Evolutionary conservation across 2,888 invertebrate genomes (phyloP).

Genomic region (Anthoptus insignis): DNA sequence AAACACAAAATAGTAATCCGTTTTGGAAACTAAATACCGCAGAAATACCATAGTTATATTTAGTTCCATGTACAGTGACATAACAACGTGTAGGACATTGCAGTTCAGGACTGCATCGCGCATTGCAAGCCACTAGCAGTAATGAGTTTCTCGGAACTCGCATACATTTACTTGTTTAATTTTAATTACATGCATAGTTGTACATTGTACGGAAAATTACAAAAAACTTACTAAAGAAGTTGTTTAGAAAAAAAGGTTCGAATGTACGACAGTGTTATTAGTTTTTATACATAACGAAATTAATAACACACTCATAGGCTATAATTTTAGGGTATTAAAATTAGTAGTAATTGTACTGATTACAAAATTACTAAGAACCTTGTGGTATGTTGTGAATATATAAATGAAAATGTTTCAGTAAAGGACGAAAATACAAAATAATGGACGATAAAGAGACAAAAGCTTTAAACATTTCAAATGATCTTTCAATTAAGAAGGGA

Average conservation of each 20-base stretch:
- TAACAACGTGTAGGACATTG: constrained; percentile 16
- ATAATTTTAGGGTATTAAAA: background rate
- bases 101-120: constrained; percentile 18
- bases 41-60: background rate
- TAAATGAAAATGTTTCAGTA: too few species aligned
- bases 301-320: background rate
- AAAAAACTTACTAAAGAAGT: constrained; percentile 5
- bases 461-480: constrained; percentile 30
- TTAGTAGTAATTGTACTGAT: too few species aligned
- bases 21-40: too few species aligned
- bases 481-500: constrained; percentile 33
- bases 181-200: constrained; percentile 22
- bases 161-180: constrained; percentile 29
- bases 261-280: too few species aligned
- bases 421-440: constrained; percentile 17
- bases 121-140: constrained; percentile 24
- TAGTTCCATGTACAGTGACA: constrained; percentile 13
- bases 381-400: too few species aligned
- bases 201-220: constrained; percentile 5
- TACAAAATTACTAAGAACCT: too few species aligned
- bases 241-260: constrained; percentile 9
- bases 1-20: too few species aligned
- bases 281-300: background rate
- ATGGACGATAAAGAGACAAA: constrained; percentile 21
- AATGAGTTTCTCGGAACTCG: constrained; percentile 33